A percentile compares a stretch with the other conserved stretches of the same genome.
Conservation (phyloP, 2,888 invertebrate species). For the Dolomedes plantarius region DNA sequence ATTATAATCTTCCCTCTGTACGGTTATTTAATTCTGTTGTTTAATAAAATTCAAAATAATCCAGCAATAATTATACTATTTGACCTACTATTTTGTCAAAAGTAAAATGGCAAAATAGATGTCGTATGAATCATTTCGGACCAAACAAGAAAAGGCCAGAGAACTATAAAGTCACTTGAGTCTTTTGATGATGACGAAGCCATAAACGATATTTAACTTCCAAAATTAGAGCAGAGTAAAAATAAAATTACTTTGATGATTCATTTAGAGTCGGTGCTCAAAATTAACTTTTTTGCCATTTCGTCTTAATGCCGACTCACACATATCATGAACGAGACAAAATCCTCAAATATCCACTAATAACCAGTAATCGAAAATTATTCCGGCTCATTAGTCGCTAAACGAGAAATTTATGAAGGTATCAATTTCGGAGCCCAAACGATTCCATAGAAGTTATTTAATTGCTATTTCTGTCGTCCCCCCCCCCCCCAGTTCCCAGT, state of each 20-base stretch:
- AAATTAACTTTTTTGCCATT: slow-evolving; percentile 14
- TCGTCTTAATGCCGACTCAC: neutral
- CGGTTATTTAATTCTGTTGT: no score
- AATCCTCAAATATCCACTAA: slow-evolving; percentile 4
- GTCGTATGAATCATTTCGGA: no score
- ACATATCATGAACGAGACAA: neutral
- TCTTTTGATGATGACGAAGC: neutral
- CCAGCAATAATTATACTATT: no score
- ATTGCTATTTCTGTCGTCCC: slow-evolving; percentile 26
- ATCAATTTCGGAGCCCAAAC: slow-evolving; percentile 4
- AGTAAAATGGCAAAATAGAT: no score
- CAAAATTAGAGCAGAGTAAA: neutral
- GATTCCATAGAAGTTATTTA: slow-evolving; percentile 16
- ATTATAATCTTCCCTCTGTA: no score
- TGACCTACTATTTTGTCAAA: no score
- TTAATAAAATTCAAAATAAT: no score
- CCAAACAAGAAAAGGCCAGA: no score
- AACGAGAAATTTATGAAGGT: slow-evolving; percentile 7
- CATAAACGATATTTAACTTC: neutral
- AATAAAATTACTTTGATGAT: neutral
- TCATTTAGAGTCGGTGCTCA: neutral
- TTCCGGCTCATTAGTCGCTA: slow-evolving; percentile 13
- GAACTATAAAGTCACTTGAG: neutral
- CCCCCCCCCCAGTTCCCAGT: no score
- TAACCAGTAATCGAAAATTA: slow-evolving; percentile 39